A percentile compares a stretch with the other conserved stretches of the same genome.
These are phyloP conservation scores for Hermaeophaga mercurialis DNA, from an alignment of 2,888 invertebrate genomes.

Conservation along the genomic window DNA sequence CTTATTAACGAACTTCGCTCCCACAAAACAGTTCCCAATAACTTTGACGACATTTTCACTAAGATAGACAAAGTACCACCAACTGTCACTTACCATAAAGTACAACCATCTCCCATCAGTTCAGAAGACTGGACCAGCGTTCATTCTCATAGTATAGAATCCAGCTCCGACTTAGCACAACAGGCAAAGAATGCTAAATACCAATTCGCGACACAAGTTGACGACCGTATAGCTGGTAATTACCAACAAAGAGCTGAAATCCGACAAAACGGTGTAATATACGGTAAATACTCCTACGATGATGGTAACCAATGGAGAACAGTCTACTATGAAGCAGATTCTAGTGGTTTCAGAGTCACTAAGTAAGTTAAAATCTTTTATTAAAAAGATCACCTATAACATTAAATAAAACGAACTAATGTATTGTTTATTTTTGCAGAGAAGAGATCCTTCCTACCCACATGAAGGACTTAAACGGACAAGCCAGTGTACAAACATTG, in stretches of 20 bases:
- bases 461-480: constrained; percentile 54
- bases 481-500: constrained; percentile 51
- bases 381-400: too few relatives aligned
- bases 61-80: not conserved
- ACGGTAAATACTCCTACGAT: constrained; percentile 62
- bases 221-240: constrained; percentile 56
- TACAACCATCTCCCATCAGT: not conserved
- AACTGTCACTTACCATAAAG: not conserved
- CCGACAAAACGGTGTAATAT: constrained; percentile 55
- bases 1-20: not conserved
- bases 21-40: not conserved
- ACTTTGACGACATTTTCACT: too few relatives aligned
- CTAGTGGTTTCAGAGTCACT: constrained; percentile 63
- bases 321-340: constrained; percentile 64
- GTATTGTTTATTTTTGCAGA: constrained; percentile 48
- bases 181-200: constrained; percentile 52
- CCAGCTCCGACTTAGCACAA: constrained; percentile 4
- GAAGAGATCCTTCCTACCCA: constrained; percentile 55
- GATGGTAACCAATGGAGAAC: constrained; percentile 63
- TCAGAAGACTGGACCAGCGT: not conserved
- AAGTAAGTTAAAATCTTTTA: too few relatives aligned
- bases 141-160: not conserved
- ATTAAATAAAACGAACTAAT: too few relatives aligned
- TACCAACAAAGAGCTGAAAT: constrained; percentile 54
- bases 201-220: constrained; percentile 53